phyloP scores from a whole-genome alignment of 1,140 invertebrate genomes.

The Dreissena rostriformis region DNA sequence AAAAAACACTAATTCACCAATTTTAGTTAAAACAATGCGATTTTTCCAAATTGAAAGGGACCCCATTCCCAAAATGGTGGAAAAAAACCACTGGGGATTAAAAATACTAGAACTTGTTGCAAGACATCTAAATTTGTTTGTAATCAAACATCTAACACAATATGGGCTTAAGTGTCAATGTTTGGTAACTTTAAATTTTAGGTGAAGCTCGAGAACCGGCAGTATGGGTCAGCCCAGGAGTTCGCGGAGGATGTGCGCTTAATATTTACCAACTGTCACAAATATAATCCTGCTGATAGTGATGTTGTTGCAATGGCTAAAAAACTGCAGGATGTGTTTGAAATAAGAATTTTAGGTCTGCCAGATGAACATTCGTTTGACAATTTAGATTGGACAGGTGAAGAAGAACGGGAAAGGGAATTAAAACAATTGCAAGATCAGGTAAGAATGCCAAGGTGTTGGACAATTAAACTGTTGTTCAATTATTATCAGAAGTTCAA shows the following conservation, averaged over 20 bases:
- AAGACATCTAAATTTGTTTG: too few relatives aligned
- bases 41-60: too few relatives aligned
- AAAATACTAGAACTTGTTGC: too few relatives aligned
- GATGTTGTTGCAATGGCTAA: slow-evolving; percentile 98
- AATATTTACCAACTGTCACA: slow-evolving; percentile 99
- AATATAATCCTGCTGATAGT: slow-evolving; percentile 98
- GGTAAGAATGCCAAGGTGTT: slow-evolving; percentile 84
- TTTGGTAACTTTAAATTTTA: too few relatives aligned
- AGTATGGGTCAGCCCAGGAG: slow-evolving; percentile 94
- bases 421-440: slow-evolving; percentile 95
- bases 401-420: slow-evolving; percentile 87
- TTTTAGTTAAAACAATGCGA: too few relatives aligned
- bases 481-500: not conserved
- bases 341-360: slow-evolving; percentile 97
- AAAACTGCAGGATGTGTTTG: slow-evolving; percentile 96
- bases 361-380: slow-evolving; percentile 91
- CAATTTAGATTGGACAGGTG: slow-evolving; percentile 58
- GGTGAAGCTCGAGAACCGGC: slow-evolving; percentile 96
- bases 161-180: too few relatives aligned
- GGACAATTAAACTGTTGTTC: not conserved
- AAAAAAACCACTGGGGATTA: too few relatives aligned
- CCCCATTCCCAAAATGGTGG: too few relatives aligned
- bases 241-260: slow-evolving; percentile 97
- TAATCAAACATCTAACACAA: too few relatives aligned
- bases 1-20: too few relatives aligned